Evolutionary conservation across 1,140 invertebrate genomes (phyloP).

Genomic region (Drosophila micromelanica): DNA sequence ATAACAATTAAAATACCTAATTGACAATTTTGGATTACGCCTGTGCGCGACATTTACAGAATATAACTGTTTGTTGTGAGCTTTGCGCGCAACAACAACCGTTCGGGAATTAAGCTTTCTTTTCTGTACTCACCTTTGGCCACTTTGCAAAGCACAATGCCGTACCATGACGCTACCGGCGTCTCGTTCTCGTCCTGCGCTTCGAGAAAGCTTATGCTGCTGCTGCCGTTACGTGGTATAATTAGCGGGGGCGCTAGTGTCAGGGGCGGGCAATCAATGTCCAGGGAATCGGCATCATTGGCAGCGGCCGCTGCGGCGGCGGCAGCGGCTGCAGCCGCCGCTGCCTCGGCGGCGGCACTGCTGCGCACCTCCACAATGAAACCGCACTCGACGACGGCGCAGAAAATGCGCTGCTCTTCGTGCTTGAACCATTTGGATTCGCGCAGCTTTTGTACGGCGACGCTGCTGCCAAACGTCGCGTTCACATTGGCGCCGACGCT

Average conservation of each 20-base stretch:
- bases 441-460: constrained; percentile 88
- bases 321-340: constrained; percentile 52
- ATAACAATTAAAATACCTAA: constrained; percentile 13
- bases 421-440: constrained; percentile 89
- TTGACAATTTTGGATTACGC: constrained; percentile 12
- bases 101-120: neutral
- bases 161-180: constrained; percentile 85
- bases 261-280: constrained; percentile 59
- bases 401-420: constrained; percentile 88
- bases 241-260: constrained; percentile 47
- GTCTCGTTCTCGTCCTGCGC: constrained; percentile 81
- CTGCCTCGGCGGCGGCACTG: constrained; percentile 67
- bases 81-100: constrained; percentile 4
- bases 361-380: constrained; percentile 88
- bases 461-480: constrained; percentile 86
- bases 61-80: neutral
- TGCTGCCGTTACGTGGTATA: constrained; percentile 74
- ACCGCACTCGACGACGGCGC: constrained; percentile 88
- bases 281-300: constrained; percentile 57
- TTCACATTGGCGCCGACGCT: constrained; percentile 48
- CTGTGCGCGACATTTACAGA: neutral
- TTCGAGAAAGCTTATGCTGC: constrained; percentile 67
- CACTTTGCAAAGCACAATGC: constrained; percentile 88
- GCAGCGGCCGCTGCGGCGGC: constrained; percentile 54
- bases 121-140: constrained; percentile 86